phyloP scores from a whole-genome alignment of 2,797 vertebrate species.

The Eospalax fontanierii region DNA sequence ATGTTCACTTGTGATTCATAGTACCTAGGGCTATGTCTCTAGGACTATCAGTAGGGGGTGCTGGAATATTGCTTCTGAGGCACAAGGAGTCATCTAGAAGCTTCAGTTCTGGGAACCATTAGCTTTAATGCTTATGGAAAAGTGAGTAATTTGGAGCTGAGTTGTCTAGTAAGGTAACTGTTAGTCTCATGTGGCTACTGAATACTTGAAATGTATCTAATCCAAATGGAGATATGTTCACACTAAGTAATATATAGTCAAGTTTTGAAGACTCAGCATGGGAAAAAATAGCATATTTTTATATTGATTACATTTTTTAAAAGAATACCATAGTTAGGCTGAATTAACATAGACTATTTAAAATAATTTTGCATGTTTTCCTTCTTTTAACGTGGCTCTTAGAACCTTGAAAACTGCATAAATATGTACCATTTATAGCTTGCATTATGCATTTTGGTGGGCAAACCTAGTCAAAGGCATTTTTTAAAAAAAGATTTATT shows the following conservation, averaged over 20 bases:
- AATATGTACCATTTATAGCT: slow-evolving; percentile 45
- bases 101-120: slow-evolving; percentile 47
- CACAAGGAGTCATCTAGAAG: slow-evolving; percentile 55
- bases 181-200: background rate
- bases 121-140: slow-evolving; percentile 56
- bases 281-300: slow-evolving; percentile 46
- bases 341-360: slow-evolving; percentile 33
- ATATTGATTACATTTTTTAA: slow-evolving; percentile 51
- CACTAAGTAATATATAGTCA: background rate
- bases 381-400: slow-evolving; percentile 44
- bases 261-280: background rate
- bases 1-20: slow-evolving; percentile 40
- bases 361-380: slow-evolving; percentile 45
- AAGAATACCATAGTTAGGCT: slow-evolving; percentile 18
- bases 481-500: background rate
- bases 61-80: slow-evolving; percentile 66
- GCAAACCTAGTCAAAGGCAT: background rate
- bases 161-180: background rate
- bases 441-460: slow-evolving; percentile 30
- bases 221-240: slow-evolving; percentile 31
- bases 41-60: slow-evolving; percentile 62
- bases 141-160: background rate
- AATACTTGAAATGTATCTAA: slow-evolving; percentile 39
- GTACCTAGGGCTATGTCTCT: slow-evolving; percentile 53
- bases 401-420: slow-evolving; percentile 21